Base-by-base conservation (phyloP, 2,888 invertebrate genomes). In the Yponomeuta sedellus region DNA sequence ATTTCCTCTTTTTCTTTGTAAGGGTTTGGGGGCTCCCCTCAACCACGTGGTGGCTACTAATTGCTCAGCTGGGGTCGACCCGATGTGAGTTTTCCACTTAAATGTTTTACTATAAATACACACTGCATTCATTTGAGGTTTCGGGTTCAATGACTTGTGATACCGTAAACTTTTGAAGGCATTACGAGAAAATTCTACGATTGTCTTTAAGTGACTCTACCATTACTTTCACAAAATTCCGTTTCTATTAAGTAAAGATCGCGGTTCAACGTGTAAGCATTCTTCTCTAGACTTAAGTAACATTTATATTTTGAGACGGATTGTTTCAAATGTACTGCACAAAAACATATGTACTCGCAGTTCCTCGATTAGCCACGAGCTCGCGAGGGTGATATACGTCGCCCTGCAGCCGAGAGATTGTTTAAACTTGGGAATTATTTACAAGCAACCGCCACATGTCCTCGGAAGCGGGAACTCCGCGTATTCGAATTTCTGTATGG, bases 401-500 rank as follows among this genome's bases (percentile, higher is more conserved):
- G 71, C 72, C 74, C 79, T 76, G 74, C 78, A 86, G 81, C 83
- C 85, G 86, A 85, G 84, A 84, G 86, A 87, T 84, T 87, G 86
- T 87, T 87, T 79, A 81, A 89, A 88, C 85, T 88, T 79, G 74
- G 81, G 82, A 85, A 88, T 88, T 86, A 88, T 88, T 85, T 88
- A 88, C 83, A 85, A 83, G 83, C 81, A 78, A 79, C 80, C 75
- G 71, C 72, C 74, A 77, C 88, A 86, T 88, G 88, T 89, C 89
- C 88, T 86, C 85, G 80, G 79, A 82, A 82, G 81, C 82, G 83
- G 84, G 83, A 87, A 86, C 85, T 88, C 78, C 75, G 85, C 87
- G 84, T 85, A 87, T 86, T 90, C 86, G 87, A 88, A 91, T 91
- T 89, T 88, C 90, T 88, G 88, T 90, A 89, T 90, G 89, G 85